These are phyloP conservation scores for Pocillopora verrucosa DNA, from an alignment of 64 coral and sea anemone species.

Conservation along the genomic window DNA sequence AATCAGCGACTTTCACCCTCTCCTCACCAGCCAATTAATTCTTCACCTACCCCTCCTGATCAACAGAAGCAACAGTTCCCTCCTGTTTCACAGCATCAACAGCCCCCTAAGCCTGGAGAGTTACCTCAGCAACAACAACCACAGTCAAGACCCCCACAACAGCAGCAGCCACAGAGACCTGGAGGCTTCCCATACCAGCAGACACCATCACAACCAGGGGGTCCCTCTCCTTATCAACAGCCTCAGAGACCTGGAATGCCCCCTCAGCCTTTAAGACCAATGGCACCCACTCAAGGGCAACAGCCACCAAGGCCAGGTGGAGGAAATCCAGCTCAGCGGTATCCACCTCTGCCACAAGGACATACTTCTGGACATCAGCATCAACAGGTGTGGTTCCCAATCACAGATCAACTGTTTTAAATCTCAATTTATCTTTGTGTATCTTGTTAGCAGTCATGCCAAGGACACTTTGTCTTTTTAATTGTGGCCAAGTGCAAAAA, in stretches of 20 bases:
- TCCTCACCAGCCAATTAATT: not conserved
- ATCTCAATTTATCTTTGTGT: not conserved
- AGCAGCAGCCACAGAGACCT: not conserved
- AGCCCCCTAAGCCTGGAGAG: not conserved
- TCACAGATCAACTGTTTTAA: not conserved
- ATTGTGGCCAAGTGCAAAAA: too few relatives aligned
- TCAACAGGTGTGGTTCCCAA: not conserved
- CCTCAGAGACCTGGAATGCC: slow-evolving; percentile 39
- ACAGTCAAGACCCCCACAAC: not conserved
- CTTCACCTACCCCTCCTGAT: not conserved
- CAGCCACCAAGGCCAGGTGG: not conserved
- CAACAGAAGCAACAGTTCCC: slow-evolving; percentile 25
- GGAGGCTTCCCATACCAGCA: not conserved
- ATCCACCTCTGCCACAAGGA: not conserved
- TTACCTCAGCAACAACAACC: slow-evolving; percentile 16
- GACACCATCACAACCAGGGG: not conserved
- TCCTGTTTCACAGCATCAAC: not conserved
- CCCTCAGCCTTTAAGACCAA: slow-evolving; percentile 33
- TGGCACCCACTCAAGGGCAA: slow-evolving; percentile 11
- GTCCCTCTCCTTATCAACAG: slow-evolving; percentile 8
- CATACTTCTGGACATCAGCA: slow-evolving; percentile 31
- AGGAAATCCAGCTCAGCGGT: not conserved
- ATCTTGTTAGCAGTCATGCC: not conserved
- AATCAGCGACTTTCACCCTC: slow-evolving; percentile 22
- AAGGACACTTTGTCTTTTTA: too few relatives aligned